Evolutionary conservation across 2,797 vertebrate genomes (phyloP), one percentile per base, ranked within the genome.

Genomic region (Xerus rutilus): DNA sequence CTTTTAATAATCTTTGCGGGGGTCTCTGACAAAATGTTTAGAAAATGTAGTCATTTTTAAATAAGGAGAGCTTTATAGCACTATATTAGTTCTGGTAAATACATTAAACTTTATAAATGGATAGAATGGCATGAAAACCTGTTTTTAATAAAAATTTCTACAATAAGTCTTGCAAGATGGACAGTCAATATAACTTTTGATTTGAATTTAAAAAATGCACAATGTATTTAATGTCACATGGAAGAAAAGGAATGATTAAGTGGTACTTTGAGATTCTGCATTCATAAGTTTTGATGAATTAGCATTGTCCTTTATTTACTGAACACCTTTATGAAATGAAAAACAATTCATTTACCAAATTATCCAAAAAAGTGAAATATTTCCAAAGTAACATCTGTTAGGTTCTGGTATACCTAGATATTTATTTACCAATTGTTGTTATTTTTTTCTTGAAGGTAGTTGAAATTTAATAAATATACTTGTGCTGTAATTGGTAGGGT

Each of bases 281-380:
- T 67, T 83, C 23, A 13, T 94, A 96, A 89, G 81, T 91, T 96
- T 91, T 92, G 97, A 95, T 91, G 49, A 96, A 96, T 97, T 97
- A 97, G 87, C 84, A 96, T 96, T 74, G 96, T 69, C 39, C 30
- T 97, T 98, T 88, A 96, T 94, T 96, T 94, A 96, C 89, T 76
- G 86, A 96, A 92, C n/a, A 94, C 21, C 93, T 91, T 81, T 91
- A 74, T 88, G 59, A 97, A 96, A 82, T 18, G 28, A 84, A 83
- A 65, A 94, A 83, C 39, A 91, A 67, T 28, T 32, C 52, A 39
- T 94, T 96, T 96, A 96, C 54, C 82, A 72, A 95, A 76, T 91
- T 49, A 81, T 39, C 21, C n/a, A 74, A 85, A 94, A 81, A 88
- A 97, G 23, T 79, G n/a, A 97, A 81, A 32, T 72, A 88, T 91